Percentiles rank a stretch among this genome's conserved stretches.
These are phyloP conservation scores for Hofmannophila pseudospretella DNA, from an alignment of 2,888 invertebrate genomes.

Conservation along the genomic window DNA sequence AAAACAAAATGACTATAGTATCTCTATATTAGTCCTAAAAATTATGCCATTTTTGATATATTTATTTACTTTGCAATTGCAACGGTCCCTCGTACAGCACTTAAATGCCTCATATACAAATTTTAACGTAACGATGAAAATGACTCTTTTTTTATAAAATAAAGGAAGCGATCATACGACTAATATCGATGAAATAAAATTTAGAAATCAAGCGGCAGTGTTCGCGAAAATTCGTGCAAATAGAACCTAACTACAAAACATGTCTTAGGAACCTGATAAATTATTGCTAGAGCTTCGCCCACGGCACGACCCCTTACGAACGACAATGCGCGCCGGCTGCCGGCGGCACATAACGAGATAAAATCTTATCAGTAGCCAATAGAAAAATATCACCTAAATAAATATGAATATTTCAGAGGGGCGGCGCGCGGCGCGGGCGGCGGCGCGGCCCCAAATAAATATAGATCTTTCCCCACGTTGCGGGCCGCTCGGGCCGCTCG, in stretches of 20 bases:
- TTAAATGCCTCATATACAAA: constrained; percentile 73
- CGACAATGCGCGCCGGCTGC: constrained; percentile 55
- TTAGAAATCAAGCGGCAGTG: constrained; percentile 74
- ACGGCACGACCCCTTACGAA: constrained; percentile 44
- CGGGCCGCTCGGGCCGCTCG: constrained; percentile 26
- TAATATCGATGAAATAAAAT: constrained; percentile 49
- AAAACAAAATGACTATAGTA: constrained; percentile 77
- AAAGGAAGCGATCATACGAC: constrained; percentile 62
- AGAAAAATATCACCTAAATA: constrained; percentile 78
- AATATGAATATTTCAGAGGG: constrained; percentile 66
- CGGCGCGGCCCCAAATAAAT: constrained; percentile 8
- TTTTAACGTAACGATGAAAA: constrained; percentile 65
- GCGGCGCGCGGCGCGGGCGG: constrained; percentile 28
- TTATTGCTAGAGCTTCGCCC: constrained; percentile 74
- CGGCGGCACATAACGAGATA: constrained; percentile 65
- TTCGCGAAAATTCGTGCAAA: constrained; percentile 73
- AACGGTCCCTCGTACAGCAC: constrained; percentile 77
- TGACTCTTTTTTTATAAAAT: constrained; percentile 53
- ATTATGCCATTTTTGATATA: constrained; percentile 77
- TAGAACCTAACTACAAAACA: constrained; percentile 76
- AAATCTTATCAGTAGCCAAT: constrained; percentile 76
- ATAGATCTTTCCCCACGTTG: constrained; percentile 8
- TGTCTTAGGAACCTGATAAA: constrained; percentile 78
- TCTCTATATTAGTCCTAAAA: constrained; percentile 74
- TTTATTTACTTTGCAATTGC: constrained; percentile 77